Evolutionary conservation across 1,140 invertebrate species (phyloP).

Genomic region (Cataglyphis hispanica): DNA sequence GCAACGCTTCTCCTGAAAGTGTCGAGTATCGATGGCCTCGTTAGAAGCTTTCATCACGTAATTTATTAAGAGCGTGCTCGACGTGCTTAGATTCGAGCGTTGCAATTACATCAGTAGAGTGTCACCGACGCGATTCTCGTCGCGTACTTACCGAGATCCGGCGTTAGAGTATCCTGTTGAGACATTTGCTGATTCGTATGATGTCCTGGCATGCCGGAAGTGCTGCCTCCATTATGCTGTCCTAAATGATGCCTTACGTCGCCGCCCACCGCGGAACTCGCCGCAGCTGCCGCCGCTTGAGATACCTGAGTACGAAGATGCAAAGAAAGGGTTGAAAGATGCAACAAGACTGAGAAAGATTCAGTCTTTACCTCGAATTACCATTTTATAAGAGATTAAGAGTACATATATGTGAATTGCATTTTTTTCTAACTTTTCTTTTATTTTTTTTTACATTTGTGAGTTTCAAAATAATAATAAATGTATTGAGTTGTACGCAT

Average conservation of each 20-base stretch:
- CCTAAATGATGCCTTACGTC: slow-evolving; percentile 86
- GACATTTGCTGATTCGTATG: slow-evolving; percentile 85
- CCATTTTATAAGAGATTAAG: not conserved
- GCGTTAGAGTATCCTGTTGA: slow-evolving; percentile 84
- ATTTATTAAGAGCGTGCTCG: not conserved
- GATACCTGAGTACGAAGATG: slow-evolving; percentile 79
- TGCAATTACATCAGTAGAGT: not conserved
- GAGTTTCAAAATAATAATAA: not conserved
- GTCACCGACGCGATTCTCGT: not conserved
- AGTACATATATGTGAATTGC: not conserved
- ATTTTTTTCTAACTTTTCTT: not conserved
- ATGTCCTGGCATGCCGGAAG: slow-evolving; percentile 86
- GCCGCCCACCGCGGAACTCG: slow-evolving; percentile 83
- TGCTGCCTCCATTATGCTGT: slow-evolving; percentile 84
- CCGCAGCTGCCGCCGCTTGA: slow-evolving; percentile 84
- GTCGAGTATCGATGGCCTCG: not conserved
- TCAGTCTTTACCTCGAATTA: not conserved
- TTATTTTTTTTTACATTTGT: not conserved
- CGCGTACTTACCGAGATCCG: slow-evolving; percentile 84
- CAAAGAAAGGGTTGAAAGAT: not conserved
- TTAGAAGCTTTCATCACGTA: slow-evolving; percentile 10
- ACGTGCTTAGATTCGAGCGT: not conserved
- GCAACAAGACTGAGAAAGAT: not conserved
- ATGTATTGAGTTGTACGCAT: not conserved
- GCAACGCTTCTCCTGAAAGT: slow-evolving; percentile 88